Evolutionary conservation across 2,888 invertebrate species (phyloP), one percentile per base, ranked within the genome.

Genomic region (Mesorhabditis sp.): DNA sequence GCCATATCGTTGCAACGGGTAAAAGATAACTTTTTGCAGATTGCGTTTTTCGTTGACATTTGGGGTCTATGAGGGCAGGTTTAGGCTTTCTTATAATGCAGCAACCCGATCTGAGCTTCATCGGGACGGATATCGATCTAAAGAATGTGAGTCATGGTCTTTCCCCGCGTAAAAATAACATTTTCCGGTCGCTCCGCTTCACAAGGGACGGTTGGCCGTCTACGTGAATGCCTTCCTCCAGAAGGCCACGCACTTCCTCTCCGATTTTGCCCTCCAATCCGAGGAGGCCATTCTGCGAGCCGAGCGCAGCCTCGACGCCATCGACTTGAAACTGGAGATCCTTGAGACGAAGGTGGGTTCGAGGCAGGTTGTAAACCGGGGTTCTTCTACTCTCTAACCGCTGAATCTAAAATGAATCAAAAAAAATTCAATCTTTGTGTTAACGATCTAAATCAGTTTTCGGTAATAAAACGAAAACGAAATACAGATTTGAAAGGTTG

Each of bases 101-200:
- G 58, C 10, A 50, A 50, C 58, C 58, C 58, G 58, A 50, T 50
- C n/a, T 50, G 58, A 50, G 58, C n/a, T 50, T 50, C 58, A 50
- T 50, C n/a, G 58, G 58, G n/a, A 50, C 58, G 10, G 58, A 50
- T 50, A 50, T 50, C 58, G 58, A 50, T 50, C n/a, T 50, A 50
- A 50, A 50, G 7, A n/a, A 50, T 50, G 58, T 50, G 58, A 50
- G 58, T 50, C 58, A 50, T 50, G n/a, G 58, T 13, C 7, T 13
- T 13, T 50, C n/a, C 58, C 7, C 7, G 58, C 7, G n/a, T 50
- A 13, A 13, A 10, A 50, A 50, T 13, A 50, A 50, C 58, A 50
- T 50, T 50, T 50, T 10, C 7, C 7, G 58, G 58, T 50, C 7
- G 58, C 58, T 50, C 10, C 58, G 7, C 58, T 50, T 1, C 58